Base-by-base conservation (phyloP, 2,113 vertebrate species). In the Gorsachius goisagi region DNA sequence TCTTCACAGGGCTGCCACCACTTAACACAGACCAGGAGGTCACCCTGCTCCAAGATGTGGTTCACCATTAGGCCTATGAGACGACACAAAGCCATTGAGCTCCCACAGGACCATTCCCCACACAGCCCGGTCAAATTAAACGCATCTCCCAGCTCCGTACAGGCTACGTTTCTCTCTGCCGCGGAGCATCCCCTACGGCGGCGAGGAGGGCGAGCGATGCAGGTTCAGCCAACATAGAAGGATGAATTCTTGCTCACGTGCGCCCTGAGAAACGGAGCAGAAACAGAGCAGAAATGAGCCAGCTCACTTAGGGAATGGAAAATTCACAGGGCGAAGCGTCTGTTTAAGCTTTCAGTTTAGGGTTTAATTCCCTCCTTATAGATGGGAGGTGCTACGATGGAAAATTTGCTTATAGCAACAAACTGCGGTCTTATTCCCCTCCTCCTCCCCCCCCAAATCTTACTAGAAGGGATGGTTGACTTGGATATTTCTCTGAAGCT, bases 71-170 rank as follows among this genome's bases (percentile, higher is more conserved):
- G 12, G 21, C 2, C 16, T 9, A 12, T 6, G n/a, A 47, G 52
- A 26, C 28, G 17, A 21, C 53, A 6, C 28, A 10, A 18, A 53
- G 26, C 47, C 58, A 11, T 20, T 23, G 18, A 19, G 35, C 30
- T 83, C 67, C 67, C 24, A 4, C 2, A 15, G 49, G 33, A 35
- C 32, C 5, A 0, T 35, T 45, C 44, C 55, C 44, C 63, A 60
- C 67, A 16, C 32, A 35, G 28, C n/a, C 49, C 22, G 4, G 24
- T 23, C 52, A 39, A 86, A 50, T 13, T 11, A 12, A 58, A 11
- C 2, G 3, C 14, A 5, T 13, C 21, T 27, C 27, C 56, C 49
- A 72, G 2, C 39, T 17, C 23, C 1, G 1, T 6, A 4, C 30
- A 4, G 44, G 24, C 20, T 6, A 12, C 6, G 9, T 59, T 50